Conservation (phyloP, 2,797 vertebrate species). For the Oophaga sylvatica region DNA sequence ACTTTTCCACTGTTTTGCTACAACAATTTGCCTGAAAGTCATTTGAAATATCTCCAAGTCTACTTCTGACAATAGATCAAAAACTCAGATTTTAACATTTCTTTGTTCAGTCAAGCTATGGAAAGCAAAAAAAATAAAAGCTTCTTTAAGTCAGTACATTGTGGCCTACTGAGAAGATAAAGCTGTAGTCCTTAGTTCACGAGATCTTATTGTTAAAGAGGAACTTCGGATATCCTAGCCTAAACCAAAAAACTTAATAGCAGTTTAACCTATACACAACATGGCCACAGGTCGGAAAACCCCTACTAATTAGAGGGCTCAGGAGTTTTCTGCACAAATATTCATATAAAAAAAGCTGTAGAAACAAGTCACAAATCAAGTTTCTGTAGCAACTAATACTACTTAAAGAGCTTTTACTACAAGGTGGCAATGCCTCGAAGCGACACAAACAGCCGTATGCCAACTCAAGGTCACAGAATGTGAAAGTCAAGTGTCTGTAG, state of each 20-base stretch:
- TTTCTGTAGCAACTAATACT: too few relatives aligned
- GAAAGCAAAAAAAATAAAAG: background rate
- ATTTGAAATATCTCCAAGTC: constrained; percentile 40
- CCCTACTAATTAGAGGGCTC: background rate
- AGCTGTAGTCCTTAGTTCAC: background rate
- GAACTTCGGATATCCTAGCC: background rate
- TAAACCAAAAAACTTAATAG: background rate
- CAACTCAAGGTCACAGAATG: too few relatives aligned
- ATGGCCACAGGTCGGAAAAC: background rate
- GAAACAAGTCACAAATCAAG: too few relatives aligned
- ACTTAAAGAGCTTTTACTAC: too few relatives aligned
- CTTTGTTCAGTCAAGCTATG: background rate
- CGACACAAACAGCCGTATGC: too few relatives aligned
- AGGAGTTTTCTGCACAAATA: too few relatives aligned
- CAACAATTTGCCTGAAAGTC: constrained; percentile 20
- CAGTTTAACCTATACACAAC: background rate
- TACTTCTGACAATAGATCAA: constrained; percentile 42
- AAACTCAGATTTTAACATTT: constrained; percentile 16
- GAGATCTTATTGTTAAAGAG: background rate
- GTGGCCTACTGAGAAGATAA: constrained; percentile 23
- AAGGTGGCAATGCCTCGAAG: too few relatives aligned
- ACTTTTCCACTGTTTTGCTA: constrained; percentile 37
- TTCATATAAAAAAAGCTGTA: too few relatives aligned
- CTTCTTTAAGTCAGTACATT: background rate
- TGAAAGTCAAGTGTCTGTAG: too few relatives aligned